These are phyloP conservation scores for Butorides virescens DNA, from an alignment of 2,113 vertebrate species.

Conservation along the genomic window DNA sequence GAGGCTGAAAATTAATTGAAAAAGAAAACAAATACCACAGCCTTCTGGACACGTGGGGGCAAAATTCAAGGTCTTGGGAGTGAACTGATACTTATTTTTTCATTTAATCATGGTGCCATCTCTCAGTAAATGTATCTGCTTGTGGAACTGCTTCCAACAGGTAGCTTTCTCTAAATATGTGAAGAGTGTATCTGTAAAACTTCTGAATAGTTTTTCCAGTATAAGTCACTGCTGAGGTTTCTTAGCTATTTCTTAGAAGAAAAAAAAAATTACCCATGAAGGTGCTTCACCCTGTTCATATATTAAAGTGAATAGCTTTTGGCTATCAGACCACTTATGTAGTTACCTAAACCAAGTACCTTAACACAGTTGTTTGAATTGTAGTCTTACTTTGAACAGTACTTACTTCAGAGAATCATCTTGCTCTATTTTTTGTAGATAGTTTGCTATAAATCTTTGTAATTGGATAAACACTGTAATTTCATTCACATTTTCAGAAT, in stretches of 20 bases:
- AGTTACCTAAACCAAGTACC: neutral
- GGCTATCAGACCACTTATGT: rapidly evolving
- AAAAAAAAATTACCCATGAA: neutral
- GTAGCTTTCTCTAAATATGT: neutral
- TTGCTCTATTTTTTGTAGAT: neutral
- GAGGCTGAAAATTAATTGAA: neutral
- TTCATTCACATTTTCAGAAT: neutral
- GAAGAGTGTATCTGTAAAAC: neutral
- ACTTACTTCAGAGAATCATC: neutral
- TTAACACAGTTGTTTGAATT: neutral
- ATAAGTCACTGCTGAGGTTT: neutral
- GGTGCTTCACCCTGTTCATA: neutral
- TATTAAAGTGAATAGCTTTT: neutral
- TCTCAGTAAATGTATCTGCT: neutral
- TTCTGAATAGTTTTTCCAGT: neutral
- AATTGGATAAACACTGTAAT: neutral
- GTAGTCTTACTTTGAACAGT: neutral
- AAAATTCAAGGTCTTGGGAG: neutral
- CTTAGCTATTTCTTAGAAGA: neutral
- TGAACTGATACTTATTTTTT: neutral
- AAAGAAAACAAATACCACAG: neutral
- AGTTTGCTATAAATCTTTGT: neutral
- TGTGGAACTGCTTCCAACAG: neutral
- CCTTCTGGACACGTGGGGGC: neutral
- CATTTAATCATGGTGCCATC: neutral